Evolutionary conservation across 1,140 invertebrate genomes (phyloP).

Genomic region (Drosophila orena): DNA sequence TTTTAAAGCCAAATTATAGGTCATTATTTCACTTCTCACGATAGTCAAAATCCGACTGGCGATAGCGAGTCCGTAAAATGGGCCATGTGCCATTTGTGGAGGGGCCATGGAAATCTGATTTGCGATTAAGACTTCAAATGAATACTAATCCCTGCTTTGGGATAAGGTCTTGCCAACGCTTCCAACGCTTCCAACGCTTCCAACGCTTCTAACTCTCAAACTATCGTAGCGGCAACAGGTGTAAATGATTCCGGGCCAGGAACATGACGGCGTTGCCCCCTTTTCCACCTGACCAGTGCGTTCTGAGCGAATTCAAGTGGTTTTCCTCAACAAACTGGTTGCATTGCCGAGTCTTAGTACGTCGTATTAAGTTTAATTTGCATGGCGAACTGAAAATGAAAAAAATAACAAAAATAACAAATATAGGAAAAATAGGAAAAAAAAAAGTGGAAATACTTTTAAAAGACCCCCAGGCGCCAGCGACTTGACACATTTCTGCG

Average conservation of each 20-base stretch:
- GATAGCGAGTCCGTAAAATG: constrained; percentile 41
- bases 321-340: constrained; percentile 55
- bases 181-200: constrained; percentile 7
- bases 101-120: constrained; percentile 33
- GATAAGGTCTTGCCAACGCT: constrained; percentile 1
- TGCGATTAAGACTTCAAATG: constrained; percentile 44
- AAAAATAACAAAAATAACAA: too few species aligned
- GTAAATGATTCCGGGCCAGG: constrained; percentile 62
- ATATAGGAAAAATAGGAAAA: not conserved
- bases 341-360: constrained; percentile 40
- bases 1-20: too few species aligned
- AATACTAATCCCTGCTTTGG: constrained; percentile 35
- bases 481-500: constrained; percentile 71
- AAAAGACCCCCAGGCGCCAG: constrained; percentile 44
- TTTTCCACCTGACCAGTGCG: constrained; percentile 32
- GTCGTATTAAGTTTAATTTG: constrained; percentile 72
- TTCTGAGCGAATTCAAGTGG: constrained; percentile 54
- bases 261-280: constrained; percentile 25
- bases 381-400: constrained; percentile 42
- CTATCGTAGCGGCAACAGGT: constrained; percentile 43
- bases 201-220: constrained; percentile 26
- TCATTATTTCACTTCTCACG: not conserved
- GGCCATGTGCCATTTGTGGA: constrained; percentile 47
- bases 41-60: constrained; percentile 1
- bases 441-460: constrained; percentile 36